Evolutionary conservation across 2,113 vertebrate species (phyloP).

Genomic region (Anarhynchus alexandrinus): DNA sequence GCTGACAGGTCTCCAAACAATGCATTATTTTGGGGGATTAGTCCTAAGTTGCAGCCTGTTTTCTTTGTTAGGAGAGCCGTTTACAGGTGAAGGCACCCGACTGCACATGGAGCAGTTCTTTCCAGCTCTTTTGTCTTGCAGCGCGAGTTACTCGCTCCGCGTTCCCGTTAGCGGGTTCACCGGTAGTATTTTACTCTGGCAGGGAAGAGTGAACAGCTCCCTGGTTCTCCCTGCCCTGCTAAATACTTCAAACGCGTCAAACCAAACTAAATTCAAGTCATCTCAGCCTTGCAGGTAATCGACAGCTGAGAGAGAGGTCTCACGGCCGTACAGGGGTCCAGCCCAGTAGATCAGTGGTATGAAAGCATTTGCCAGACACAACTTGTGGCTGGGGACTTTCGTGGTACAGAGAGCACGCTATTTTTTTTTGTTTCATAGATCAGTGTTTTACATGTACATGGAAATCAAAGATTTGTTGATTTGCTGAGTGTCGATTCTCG

Average conservation of each 20-base stretch:
- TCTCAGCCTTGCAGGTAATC: background rate
- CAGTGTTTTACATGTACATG: background rate
- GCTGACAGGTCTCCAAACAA: background rate
- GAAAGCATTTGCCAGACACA: background rate
- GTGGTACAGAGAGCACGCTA: background rate
- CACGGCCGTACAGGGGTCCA: too few relatives aligned
- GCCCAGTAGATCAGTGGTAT: too few relatives aligned
- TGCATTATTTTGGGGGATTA: background rate
- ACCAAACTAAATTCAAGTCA: background rate
- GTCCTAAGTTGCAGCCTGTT: background rate
- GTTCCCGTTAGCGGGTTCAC: background rate
- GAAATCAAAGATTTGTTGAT: background rate
- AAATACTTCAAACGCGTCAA: background rate
- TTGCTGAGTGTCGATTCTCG: background rate
- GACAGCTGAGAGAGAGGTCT: background rate
- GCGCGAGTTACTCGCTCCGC: background rate
- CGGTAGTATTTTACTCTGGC: background rate
- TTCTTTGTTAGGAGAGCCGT: background rate
- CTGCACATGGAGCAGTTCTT: background rate
- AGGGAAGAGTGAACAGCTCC: background rate
- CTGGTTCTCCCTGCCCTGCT: background rate
- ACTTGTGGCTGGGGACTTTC: background rate
- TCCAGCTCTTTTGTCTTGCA: background rate
- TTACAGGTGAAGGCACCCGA: background rate
- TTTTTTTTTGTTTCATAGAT: background rate